A percentile compares a stretch with the other conserved stretches of the same genome.
Conservation (phyloP, 2,888 invertebrate species). For the Gasteruption jaculator region DNA sequence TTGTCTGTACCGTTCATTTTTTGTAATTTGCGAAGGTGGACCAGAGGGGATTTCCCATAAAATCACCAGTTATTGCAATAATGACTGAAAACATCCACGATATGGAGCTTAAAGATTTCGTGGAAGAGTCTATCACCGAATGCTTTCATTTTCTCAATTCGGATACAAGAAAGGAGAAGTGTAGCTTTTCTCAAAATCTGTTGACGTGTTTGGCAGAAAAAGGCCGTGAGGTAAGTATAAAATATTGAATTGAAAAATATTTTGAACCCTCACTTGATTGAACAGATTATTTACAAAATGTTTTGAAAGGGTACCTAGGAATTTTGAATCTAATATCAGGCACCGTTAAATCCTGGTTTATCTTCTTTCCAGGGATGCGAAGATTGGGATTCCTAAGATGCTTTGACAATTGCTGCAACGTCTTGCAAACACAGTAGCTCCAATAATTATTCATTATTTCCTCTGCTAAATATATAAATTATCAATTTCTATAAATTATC, state of each 20-base stretch:
- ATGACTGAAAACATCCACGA: constrained; percentile 62
- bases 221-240: constrained; percentile 55
- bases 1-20: too few relatives aligned
- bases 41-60: constrained; percentile 63
- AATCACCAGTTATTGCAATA: constrained; percentile 59
- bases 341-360: background rate
- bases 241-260: background rate
- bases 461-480: too few relatives aligned
- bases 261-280: too few relatives aligned
- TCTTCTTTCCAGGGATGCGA: constrained; percentile 59
- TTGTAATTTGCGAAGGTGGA: constrained; percentile 55
- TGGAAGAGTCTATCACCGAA: constrained; percentile 67
- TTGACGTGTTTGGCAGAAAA: constrained; percentile 67
- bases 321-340: constrained; percentile 5
- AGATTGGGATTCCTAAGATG: constrained; percentile 66
- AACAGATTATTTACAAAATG: too few relatives aligned
- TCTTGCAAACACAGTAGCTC: too few relatives aligned
- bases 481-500: too few relatives aligned
- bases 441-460: too few relatives aligned
- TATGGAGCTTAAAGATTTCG: constrained; percentile 64
- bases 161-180: constrained; percentile 55
- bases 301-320: too few relatives aligned
- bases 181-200: constrained; percentile 63
- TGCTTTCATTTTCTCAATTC: constrained; percentile 62
- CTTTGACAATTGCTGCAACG: too few relatives aligned